Conservation (phyloP, 2,797 vertebrate genomes). For the Poeciliopsis presidionis region DNA sequence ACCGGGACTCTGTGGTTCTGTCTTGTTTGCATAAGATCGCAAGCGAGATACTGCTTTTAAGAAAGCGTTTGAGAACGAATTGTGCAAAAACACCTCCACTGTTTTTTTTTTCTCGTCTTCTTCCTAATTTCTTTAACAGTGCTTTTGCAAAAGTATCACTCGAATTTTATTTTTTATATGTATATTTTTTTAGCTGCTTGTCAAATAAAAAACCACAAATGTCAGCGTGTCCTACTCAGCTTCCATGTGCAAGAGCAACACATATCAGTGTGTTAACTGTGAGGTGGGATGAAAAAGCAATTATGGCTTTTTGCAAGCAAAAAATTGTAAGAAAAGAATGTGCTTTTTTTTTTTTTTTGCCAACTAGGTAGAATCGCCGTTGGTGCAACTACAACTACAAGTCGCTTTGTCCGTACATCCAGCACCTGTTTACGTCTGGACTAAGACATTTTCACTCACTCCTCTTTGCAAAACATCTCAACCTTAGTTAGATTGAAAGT, state of each 20-base stretch:
- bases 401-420: not conserved
- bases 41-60: constrained; percentile 30
- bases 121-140: constrained; percentile 5
- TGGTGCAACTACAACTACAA: not conserved
- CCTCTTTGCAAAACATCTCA: not conserved
- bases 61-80: not conserved
- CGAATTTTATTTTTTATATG: too few relatives aligned
- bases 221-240: not conserved
- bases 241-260: not conserved
- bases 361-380: not conserved
- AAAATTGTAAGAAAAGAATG: not conserved
- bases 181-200: not conserved
- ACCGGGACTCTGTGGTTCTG: constrained; percentile 19
- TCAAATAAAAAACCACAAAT: not conserved
- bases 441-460: not conserved
- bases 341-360: not conserved
- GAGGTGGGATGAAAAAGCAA: not conserved
- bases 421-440: not conserved
- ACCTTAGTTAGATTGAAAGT: not conserved
- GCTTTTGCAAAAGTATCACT: not conserved
- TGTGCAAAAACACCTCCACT: constrained; percentile 14
- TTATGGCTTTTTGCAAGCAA: not conserved
- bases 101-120: not conserved
- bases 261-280: not conserved
- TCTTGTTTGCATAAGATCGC: constrained; percentile 26